Conservation (phyloP, 2,113 vertebrate genomes). For the Daubentonia madagascariensis region DNA sequence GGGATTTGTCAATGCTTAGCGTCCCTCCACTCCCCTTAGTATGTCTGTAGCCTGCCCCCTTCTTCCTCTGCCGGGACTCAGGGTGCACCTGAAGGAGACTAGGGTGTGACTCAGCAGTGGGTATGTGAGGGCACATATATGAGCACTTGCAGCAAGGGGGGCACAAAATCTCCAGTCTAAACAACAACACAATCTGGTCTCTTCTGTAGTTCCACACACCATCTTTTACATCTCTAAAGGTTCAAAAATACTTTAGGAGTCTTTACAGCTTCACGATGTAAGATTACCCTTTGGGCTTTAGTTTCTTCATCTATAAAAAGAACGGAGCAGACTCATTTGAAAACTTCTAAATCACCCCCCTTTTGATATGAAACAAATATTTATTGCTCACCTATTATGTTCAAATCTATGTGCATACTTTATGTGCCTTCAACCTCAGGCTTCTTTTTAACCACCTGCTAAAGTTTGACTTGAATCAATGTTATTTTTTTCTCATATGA, state of each 20-base stretch:
- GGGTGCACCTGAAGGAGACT: background rate
- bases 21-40: background rate
- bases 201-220: background rate
- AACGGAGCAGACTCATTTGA: background rate
- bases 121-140: background rate
- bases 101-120: background rate
- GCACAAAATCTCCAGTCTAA: background rate
- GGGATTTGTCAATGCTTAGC: background rate
- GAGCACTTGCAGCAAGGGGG: rapidly evolving
- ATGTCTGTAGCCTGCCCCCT: background rate
- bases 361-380: background rate
- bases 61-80: background rate
- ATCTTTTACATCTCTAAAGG: background rate
- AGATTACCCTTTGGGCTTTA: background rate
- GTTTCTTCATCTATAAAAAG: slow-evolving; percentile 29
- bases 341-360: background rate
- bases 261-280: background rate
- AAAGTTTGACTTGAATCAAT: background rate
- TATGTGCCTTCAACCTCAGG: background rate
- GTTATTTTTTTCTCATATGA: background rate
- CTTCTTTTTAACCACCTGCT: background rate
- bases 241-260: background rate
- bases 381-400: background rate
- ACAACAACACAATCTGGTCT: background rate
- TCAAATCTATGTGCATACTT: background rate